Conservation (phyloP, 2,888 invertebrate species). For the Dasypogon diadema region DNA sequence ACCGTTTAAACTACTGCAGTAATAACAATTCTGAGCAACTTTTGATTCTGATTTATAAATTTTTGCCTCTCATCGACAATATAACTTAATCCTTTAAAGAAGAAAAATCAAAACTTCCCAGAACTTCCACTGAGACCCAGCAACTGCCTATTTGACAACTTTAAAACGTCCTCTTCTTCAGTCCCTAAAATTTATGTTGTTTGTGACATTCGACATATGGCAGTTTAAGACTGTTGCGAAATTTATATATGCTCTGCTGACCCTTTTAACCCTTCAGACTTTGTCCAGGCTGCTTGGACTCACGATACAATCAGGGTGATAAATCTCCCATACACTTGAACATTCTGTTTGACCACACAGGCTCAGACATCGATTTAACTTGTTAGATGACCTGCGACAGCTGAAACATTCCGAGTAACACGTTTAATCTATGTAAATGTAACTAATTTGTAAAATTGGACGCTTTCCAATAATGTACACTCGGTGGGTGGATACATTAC, state of each 20-base stretch:
- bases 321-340: conserved; percentile 44
- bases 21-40: no score
- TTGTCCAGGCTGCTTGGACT: conserved; percentile 12
- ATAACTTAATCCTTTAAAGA: no score
- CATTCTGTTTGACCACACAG: conserved; percentile 33
- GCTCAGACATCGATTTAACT: conserved; percentile 47
- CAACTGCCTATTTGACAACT: no score
- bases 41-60: no score
- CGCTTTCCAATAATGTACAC: conserved; percentile 21
- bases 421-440: conserved; percentile 50
- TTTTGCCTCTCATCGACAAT: no score
- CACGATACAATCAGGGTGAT: conserved; percentile 14
- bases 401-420: conserved; percentile 38
- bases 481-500: not conserved
- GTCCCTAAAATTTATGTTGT: conserved; percentile 23
- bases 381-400: conserved; percentile 40
- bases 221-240: conserved; percentile 39
- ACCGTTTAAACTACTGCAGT: no score
- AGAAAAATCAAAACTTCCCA: not conserved
- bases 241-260: conserved; percentile 36
- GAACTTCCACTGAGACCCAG: not conserved
- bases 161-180: not conserved
- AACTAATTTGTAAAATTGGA: conserved; percentile 46
- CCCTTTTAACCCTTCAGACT: conserved; percentile 46
- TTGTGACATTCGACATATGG: conserved; percentile 49